phyloP scores from a whole-genome alignment of 2,888 invertebrate genomes.

The Hartigia nigra region DNA sequence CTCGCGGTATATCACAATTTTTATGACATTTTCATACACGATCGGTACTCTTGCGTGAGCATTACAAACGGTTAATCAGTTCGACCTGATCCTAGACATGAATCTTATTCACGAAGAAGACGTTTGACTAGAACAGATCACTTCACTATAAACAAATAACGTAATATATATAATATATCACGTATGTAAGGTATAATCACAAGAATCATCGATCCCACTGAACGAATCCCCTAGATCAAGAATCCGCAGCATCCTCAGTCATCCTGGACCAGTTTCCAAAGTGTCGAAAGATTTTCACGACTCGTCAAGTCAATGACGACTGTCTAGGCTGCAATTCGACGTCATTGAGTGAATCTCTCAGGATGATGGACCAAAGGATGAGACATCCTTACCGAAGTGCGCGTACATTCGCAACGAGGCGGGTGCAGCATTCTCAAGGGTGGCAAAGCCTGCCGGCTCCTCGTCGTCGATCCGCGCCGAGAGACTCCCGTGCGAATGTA shows the following conservation, averaged over 20 bases:
- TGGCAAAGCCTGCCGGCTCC: conserved; percentile 32
- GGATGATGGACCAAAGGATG: not conserved
- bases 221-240: not conserved
- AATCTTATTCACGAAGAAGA: not conserved
- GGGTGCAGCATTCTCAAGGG: conserved; percentile 52
- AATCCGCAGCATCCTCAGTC: not conserved
- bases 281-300: not conserved
- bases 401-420: conserved; percentile 56
- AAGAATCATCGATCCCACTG: not conserved
- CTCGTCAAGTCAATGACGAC: not conserved
- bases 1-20: conserved; percentile 35
- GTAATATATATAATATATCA: too few species aligned
- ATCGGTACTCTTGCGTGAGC: not conserved
- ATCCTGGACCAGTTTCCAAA: not conserved
- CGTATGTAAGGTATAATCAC: not conserved
- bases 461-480: conserved; percentile 9
- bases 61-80: not conserved
- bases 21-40: conserved; percentile 41
- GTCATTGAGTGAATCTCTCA: not conserved
- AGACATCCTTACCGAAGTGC: conserved; percentile 49
- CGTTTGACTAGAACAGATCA: not conserved
- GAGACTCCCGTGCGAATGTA: not conserved
- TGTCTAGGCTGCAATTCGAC: not conserved
- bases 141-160: not conserved
- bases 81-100: not conserved